Percentiles rank a stretch among this genome's conserved stretches.
phyloP scores from a whole-genome alignment of 1,140 invertebrate genomes.

The Saxidomus purpurata region DNA sequence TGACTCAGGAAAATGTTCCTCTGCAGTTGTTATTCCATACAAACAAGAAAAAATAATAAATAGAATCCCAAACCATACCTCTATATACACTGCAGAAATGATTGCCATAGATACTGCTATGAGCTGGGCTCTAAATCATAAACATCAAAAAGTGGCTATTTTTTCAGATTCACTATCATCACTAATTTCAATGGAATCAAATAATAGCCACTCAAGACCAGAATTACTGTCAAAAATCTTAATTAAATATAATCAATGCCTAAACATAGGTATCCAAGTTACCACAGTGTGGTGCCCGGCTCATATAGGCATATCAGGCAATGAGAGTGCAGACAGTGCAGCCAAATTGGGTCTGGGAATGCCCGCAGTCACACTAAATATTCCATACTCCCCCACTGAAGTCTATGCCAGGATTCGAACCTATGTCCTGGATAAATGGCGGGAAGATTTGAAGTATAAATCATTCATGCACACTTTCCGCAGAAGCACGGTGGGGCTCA shows the following conservation, averaged over 20 bases:
- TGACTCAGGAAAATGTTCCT: neutral
- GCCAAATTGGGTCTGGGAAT: neutral
- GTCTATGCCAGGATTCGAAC: too few species aligned
- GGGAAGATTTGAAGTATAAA: too few species aligned
- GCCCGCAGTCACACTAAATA: neutral
- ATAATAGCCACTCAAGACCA: neutral
- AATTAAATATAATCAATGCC: neutral
- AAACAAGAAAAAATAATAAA: neutral
- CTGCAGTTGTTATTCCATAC: neutral
- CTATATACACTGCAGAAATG: slow-evolving; percentile 24
- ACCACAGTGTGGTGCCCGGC: slow-evolving; percentile 14
- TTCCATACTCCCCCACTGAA: neutral
- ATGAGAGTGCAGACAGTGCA: slow-evolving; percentile 10
- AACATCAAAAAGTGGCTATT: neutral
- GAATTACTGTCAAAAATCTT: neutral
- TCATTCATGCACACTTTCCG: too few species aligned
- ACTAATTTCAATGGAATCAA: neutral
- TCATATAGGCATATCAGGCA: neutral
- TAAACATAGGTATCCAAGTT: neutral
- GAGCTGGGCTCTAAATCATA: neutral
- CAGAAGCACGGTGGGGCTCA: too few species aligned
- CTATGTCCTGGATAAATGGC: too few species aligned
- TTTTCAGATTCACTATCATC: slow-evolving; percentile 27
- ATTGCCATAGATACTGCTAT: neutral
- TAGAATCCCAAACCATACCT: neutral